Base-by-base conservation (phyloP, 2,113 vertebrate species). In the Geothlypis trichas region DNA sequence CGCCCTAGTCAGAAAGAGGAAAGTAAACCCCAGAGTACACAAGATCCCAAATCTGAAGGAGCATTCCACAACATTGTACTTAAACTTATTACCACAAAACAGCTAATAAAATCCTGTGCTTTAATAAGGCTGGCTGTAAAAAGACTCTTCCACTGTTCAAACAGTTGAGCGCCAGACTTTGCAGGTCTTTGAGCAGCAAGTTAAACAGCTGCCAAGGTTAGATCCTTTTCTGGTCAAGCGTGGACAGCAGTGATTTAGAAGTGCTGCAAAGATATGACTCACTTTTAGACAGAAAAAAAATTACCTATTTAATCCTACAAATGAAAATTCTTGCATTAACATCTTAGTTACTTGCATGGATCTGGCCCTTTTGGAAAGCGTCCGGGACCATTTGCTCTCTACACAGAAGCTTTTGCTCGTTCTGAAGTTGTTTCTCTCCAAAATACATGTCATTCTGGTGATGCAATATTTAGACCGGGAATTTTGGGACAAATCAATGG, bases 101-200 rank as follows among this genome's bases (percentile, higher is more conserved):
- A 97, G 74, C 98, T 98, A 85, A 98, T 97, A 75, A 99, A 98
- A 11, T 97, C 95, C 71, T 94, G 92, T 19, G 98, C 96, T 77
- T 97, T 97, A 94, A 95, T 95, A 93, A 96, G 90, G 68, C 78
- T 84, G 94, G 55, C 91, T 95, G 88, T 91, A 82, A 93, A 97
- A 93, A 83, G 93, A n/a, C 91, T 76, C 77, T 69, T 93, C 75
- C 55, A 16, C 95, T 96, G 75, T 94, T 96, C 92, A 97, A 97
- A 97, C 77, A 88, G 87, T 72, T 47, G 91, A 95, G 77, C 84
- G 90, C 28, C 79, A 91, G 96, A 90, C 92, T 97, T 94, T 58
- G 83, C 90, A 20, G 26, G 80, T 84, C 88, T 96, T 96, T 90
- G 81, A 95, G 68, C 73, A 92, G 75, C 57, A 95, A 94, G 81